Evolutionary conservation across 2,113 vertebrate species (phyloP), one percentile per base, ranked within the genome.

Genomic region (Isurus oxyrinchus): DNA sequence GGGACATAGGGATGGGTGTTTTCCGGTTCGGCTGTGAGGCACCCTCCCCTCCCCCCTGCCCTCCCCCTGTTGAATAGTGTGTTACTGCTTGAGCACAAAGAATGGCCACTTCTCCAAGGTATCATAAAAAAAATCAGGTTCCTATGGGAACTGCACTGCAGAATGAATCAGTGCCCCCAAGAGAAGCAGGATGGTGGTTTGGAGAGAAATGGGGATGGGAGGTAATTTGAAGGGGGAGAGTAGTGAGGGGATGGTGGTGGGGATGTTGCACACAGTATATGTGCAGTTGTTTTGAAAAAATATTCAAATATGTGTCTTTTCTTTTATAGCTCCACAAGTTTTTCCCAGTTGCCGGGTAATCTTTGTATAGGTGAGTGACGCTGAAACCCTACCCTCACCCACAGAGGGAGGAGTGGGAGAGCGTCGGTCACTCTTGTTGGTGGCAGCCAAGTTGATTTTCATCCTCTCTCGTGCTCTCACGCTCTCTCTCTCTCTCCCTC

Each of bases 331-430:
- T 90, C 87, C 2, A 27, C 49, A 31, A 90, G 53, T 21, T 90
- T 90, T 31, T 40, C 81, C 3, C 7, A 90, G 23, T 31, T 90
- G 49, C 40, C 40, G 81, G 40, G 81, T 44, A 49, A 49, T 53
- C 87, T 90, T 90, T 90, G 53, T 90, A 57, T 90, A 57, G 49
- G 53, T 90, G 53, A 90, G 87, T 90, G 53, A 57, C 53, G 87
- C 87, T 90, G 87, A 90, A 53, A 57, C 53, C 10, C 87, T 55
- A 25, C 53, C 87, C 53, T 49, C 87, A 57, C 53, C 25, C 49
- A 86, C 81, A 57, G 87, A 55, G 53, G 53, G 86, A 55, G 44
- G 44, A 55, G 49, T 88, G 86, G 81, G 53, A 90, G 49, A 84
- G 53, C 49, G 87, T 13, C 87, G 27, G 87, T 27, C 87, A 57